A percentile compares a stretch with the other conserved stretches of the same genome.
Evolutionary conservation across 2,888 invertebrate genomes (phyloP).

Genomic region (Tortricodes alternella): DNA sequence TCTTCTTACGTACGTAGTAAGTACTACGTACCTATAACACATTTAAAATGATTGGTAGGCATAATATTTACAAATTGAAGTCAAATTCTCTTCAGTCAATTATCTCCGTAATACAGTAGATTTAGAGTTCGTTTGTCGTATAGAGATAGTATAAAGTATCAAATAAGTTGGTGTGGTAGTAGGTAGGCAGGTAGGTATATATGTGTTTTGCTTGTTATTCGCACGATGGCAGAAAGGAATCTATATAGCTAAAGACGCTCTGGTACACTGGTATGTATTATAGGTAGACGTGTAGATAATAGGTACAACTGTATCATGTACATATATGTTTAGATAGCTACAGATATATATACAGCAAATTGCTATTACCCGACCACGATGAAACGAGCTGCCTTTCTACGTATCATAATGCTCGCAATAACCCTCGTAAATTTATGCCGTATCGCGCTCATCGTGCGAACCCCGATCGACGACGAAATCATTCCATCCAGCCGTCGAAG

Average conservation of each 20-base stretch:
- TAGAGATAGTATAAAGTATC: too few species aligned
- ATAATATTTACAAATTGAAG: too few species aligned
- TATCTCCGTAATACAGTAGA: too few species aligned
- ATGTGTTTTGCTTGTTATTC: constrained; percentile 18
- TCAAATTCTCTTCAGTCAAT: too few species aligned
- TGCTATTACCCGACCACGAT: constrained; percentile 65
- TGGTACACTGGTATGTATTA: neutral
- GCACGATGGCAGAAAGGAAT: neutral
- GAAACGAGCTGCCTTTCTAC: constrained; percentile 47
- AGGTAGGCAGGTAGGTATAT: too few species aligned
- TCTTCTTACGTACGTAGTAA: too few species aligned
- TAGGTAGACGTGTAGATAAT: constrained; percentile 31
- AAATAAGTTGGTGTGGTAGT: too few species aligned
- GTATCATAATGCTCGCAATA: constrained; percentile 44
- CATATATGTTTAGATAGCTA: constrained; percentile 43
- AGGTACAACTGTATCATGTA: constrained; percentile 40
- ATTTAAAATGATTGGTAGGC: too few species aligned
- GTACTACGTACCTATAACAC: too few species aligned
- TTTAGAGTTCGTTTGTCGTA: too few species aligned
- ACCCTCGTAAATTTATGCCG: constrained; percentile 56
- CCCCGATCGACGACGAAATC: constrained; percentile 79
- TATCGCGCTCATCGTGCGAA: constrained; percentile 71
- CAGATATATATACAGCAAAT: constrained; percentile 59
- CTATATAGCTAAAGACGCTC: too few species aligned
- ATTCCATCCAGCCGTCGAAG: constrained; percentile 83